Evolutionary conservation across 92 coral and sea anemone genomes (phyloP).

Genomic region (Hydrozoanthus gracilis): DNA sequence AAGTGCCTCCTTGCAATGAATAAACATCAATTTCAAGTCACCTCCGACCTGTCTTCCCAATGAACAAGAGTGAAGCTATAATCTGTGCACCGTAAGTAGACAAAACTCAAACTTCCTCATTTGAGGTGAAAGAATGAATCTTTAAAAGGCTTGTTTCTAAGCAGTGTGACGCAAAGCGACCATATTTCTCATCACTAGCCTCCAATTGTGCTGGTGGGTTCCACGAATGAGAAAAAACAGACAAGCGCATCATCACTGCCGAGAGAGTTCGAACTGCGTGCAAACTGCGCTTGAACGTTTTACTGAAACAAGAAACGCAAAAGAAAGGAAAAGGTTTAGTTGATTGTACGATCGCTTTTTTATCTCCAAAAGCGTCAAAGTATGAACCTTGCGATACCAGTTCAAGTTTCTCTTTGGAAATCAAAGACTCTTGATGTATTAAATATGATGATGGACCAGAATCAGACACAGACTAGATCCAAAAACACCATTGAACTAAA

Average conservation of each 20-base stretch:
- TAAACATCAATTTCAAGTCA: background rate
- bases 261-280: background rate
- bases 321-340: background rate
- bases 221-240: conserved; percentile 32
- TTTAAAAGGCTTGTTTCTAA: background rate
- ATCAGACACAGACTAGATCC: background rate
- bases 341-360: background rate
- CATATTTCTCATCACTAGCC: background rate
- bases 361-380: too few relatives aligned
- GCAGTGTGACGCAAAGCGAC: background rate
- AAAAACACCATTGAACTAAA: background rate
- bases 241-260: background rate
- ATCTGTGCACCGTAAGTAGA: background rate
- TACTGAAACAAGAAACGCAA: background rate
- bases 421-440: too few relatives aligned
- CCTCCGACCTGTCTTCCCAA: background rate
- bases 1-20: background rate
- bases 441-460: too few relatives aligned
- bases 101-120: background rate
- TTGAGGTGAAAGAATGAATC: background rate
- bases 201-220: background rate
- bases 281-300: background rate
- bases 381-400: too few relatives aligned
- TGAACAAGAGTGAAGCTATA: background rate
- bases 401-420: too few relatives aligned